Base-by-base conservation (phyloP, 2,888 invertebrate species). In the Sesamia inferens region DNA sequence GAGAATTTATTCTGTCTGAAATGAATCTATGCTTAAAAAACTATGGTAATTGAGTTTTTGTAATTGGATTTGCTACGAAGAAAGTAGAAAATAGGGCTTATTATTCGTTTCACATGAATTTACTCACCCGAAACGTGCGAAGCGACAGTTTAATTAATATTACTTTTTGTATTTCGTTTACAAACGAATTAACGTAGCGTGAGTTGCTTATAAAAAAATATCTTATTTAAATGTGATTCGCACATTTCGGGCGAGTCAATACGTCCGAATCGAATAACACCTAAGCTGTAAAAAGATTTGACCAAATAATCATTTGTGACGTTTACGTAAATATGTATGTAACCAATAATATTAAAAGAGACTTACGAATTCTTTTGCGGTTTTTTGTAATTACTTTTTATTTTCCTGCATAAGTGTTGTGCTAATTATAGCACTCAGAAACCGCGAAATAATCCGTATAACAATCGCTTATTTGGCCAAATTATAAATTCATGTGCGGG, bases 21-120 rank as follows among this genome's bases (percentile, higher is more conserved):
- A 78, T 83, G 78, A 85, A 85, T 86, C 77, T 86, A 76, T 85
- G 87, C 74, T 81, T 76, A 83, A 71, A 77, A 80, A 51, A 76
- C 68, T 81, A 73, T 61, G 55, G 66, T 85, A 62, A 79, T 77
- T 77, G 74, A 76, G 74, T 84, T 74, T 70, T 74, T 82, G 68
- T 77, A 71, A 81, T 81, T 84, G 70, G 70, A 75, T 84, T 84
- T 84, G 75, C 75, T 65, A 80, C 66, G 75, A 62, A 77, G 8
- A 79, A 61, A 70, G 48, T 58, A 61, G 47, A 66, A 71, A 54
- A 54, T 54, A 54, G 10, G 51, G 51, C 51, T 54, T 54, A 11
- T 10, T 54, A n/a, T 19, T 54, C 51, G n/a, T n/a, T 54, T 54
- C 51, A n/a, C n/a, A n/a, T n/a, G 51, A 54, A 54, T 54, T n/a